Base-by-base conservation (phyloP, 2,797 vertebrate genomes). In the Aplochiton taeniatus region DNA sequence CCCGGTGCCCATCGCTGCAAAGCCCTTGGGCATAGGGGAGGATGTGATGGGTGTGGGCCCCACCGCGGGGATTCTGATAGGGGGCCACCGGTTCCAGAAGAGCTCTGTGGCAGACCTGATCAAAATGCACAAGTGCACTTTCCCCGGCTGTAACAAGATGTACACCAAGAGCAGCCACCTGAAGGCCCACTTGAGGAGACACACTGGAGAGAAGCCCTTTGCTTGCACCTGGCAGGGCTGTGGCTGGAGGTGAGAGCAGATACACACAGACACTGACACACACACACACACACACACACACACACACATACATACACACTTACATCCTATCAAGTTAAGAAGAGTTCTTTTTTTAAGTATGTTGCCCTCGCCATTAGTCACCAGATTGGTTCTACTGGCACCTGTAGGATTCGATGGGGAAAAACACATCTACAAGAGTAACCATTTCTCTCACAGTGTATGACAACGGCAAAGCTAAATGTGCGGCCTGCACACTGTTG, bases 51-150 rank as follows among this genome's bases (percentile, higher is more conserved):
- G 69, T 0, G 73, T 89, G 8, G 88, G 90, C 4, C 89, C 91
- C 1, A 83, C 92, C 9, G 66, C 90, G 0, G 93, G 94, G 18
- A 88, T 95, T 77, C 90, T 98, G 20, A 73, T 94, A 4, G 93
- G 94, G 47, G 93, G 95, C 52, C 95, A 96, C 86, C 95, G 96
- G 89, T 97, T 96, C 87, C 94, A 94, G 90, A 98, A 98, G 89
- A 97, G 92, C 69, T 91, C 95, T 0, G 93, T 96, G 4, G 93
- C 96, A 10, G 97, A 99, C 91, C 95, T 98, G 61, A 95, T 98
- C 82, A 99, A 99, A 94, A 99, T 99, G 97, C 97, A 99, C 88
- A 98, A 98, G 91, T 99, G 97, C 83, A 95, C 95, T 85, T 98
- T 98, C 76, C 95, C 96, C 0, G 95, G 96, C 72, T 99, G 97